Conservation (phyloP, 2,797 vertebrate genomes). For the Clamator glandarius region DNA sequence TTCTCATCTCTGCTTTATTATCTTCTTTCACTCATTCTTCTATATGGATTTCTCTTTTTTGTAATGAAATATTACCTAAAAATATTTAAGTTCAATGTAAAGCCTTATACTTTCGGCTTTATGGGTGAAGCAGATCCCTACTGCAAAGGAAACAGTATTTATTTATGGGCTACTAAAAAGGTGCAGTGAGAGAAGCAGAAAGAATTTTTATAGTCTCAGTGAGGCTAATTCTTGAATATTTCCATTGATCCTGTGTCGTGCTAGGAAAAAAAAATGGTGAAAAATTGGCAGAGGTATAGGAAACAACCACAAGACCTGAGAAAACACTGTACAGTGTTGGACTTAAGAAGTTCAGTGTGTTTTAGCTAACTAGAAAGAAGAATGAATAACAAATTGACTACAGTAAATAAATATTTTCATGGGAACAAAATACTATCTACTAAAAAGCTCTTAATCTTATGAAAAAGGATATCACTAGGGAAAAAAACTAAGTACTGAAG, state of each 20-base stretch:
- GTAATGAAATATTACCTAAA: neutral
- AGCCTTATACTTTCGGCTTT: neutral
- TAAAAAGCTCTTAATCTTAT: neutral
- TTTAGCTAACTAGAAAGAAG: neutral
- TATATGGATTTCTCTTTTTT: neutral
- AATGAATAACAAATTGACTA: neutral
- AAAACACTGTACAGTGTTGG: neutral
- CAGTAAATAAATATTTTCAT: neutral
- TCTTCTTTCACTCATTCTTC: neutral
- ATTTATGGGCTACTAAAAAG: neutral
- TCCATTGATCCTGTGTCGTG: neutral
- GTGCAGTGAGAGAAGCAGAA: neutral
- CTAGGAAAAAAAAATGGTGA: neutral
- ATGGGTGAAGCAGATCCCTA: neutral
- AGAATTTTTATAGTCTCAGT: neutral
- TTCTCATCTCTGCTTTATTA: neutral
- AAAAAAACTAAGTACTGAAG: neutral
- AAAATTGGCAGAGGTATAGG: neutral
- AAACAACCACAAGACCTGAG: neutral
- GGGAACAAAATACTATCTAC: neutral
- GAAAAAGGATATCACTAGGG: neutral
- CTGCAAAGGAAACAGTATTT: neutral
- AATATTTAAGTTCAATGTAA: neutral
- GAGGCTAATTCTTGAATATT: slow-evolving; percentile 4
- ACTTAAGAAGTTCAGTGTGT: neutral